Evolutionary conservation across 1,140 invertebrate genomes (phyloP), one percentile per base, ranked within the genome.

Genomic region (Rhopalosiphum maidis): DNA sequence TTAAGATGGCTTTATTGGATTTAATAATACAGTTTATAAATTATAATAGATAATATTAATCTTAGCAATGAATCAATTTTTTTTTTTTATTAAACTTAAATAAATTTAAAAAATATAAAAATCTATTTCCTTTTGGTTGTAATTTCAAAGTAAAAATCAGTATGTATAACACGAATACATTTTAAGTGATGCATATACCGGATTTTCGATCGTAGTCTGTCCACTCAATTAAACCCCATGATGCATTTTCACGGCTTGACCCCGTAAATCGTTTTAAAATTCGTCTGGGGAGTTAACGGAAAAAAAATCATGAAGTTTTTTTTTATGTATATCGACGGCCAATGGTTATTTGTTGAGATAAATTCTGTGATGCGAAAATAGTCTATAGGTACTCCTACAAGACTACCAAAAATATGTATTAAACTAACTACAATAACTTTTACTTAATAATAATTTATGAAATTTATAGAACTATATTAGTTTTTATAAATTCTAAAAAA

Each of bases 191-290:
- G 23, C 4, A 8, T 87, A 7, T 87, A 41, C 51, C 21, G n/a
- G 25, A 46, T 91, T 77, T 91, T 77, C 41, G 90, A 77, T 77
- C 60, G 30, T 46, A 48, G 25, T 68, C 30, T 43, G 90, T 91
- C 30, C 90, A 30, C 54, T 77, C 90, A 77, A 91, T 91, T 91
- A 77, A 77, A 77, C 90, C 4, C 6, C 3, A 35, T 77, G 60
- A 91, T 91, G n/a, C 55, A 7, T 91, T 91, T 91, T 77, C 30
- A 30, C 41, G 43, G 21, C 51, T 91, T 91, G 90, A 91, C 60
- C 60, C 25, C 23, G 90, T 77, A 91, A 91, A 68, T 68, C 54
- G 90, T 43, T 68, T 91, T 68, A 11, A n/a, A 82, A 48, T 91
- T 91, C 18, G 55, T 77, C 43, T 22, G 9, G 90, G 41, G 35